A percentile compares a stretch with the other conserved stretches of the same genome.
phyloP scores from a whole-genome alignment of 2,113 vertebrate species.

The Thalassarche chlororhynchos region DNA sequence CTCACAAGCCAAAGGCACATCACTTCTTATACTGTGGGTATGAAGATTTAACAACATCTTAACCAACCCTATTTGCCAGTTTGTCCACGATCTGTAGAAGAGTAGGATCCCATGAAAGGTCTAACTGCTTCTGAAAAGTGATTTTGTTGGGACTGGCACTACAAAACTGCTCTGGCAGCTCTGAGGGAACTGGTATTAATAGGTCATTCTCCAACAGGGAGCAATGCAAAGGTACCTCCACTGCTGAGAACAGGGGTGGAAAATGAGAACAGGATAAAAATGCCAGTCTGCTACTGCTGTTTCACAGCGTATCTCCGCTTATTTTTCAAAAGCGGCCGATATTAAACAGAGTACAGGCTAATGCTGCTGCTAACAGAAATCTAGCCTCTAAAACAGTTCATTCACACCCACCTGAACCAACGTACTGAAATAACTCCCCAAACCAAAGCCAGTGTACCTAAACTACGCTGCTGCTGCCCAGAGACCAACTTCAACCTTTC shows the following conservation, averaged over 20 bases:
- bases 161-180: background rate
- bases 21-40: background rate
- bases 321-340: background rate
- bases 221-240: background rate
- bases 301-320: background rate
- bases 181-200: background rate
- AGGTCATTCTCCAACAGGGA: background rate
- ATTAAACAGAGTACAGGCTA: background rate
- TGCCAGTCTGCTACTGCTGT: background rate
- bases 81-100: background rate
- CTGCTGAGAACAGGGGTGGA: background rate
- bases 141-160: background rate
- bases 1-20: background rate
- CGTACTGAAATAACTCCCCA: background rate
- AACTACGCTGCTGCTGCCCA: background rate
- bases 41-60: background rate
- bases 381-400: background rate
- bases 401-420: background rate
- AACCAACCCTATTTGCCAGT: background rate
- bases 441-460: background rate
- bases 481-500: background rate
- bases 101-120: background rate
- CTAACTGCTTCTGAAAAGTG: background rate
- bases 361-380: background rate
- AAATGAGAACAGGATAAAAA: background rate